phyloP scores from a whole-genome alignment of 2,797 vertebrate species.

The Gephyroberyx darwinii region DNA sequence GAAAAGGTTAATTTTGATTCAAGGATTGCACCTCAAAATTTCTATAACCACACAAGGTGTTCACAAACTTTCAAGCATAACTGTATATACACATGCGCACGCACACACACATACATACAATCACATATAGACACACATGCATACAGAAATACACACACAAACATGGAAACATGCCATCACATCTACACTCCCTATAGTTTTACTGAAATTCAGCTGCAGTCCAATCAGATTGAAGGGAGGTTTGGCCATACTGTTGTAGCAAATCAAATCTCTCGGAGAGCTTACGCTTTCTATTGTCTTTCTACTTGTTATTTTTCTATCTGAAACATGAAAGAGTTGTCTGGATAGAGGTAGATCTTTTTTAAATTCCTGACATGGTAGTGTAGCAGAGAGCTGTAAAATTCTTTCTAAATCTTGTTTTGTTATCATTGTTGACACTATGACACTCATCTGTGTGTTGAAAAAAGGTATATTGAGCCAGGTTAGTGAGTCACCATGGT shows the following conservation, averaged over 20 bases:
- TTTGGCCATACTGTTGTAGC: constrained; percentile 65
- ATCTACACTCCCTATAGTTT: constrained; percentile 4
- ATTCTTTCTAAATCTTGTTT: constrained; percentile 34
- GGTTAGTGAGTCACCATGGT: constrained; percentile 35
- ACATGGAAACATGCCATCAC: too few relatives aligned
- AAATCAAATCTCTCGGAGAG: constrained; percentile 45
- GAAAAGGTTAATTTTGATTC: too few relatives aligned
- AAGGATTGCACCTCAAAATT: too few relatives aligned
- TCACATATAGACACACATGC: too few relatives aligned
- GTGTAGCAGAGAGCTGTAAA: constrained; percentile 43
- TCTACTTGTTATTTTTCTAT: constrained; percentile 76
- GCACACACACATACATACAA: background rate
- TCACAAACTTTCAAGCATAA: too few relatives aligned
- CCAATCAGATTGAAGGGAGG: constrained; percentile 38
- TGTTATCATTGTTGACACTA: constrained; percentile 55
- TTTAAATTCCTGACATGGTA: constrained; percentile 39
- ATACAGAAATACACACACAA: background rate
- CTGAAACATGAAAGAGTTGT: background rate
- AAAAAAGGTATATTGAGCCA: constrained; percentile 23
- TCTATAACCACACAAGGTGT: too few relatives aligned
- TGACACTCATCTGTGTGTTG: constrained; percentile 48
- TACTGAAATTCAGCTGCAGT: constrained; percentile 13
- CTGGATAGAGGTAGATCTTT: constrained; percentile 31
- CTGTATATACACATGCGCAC: constrained; percentile 1
- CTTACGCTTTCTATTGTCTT: constrained; percentile 64